phyloP scores from a whole-genome alignment of 2,888 invertebrate genomes.

The Ochropacha duplaris region DNA sequence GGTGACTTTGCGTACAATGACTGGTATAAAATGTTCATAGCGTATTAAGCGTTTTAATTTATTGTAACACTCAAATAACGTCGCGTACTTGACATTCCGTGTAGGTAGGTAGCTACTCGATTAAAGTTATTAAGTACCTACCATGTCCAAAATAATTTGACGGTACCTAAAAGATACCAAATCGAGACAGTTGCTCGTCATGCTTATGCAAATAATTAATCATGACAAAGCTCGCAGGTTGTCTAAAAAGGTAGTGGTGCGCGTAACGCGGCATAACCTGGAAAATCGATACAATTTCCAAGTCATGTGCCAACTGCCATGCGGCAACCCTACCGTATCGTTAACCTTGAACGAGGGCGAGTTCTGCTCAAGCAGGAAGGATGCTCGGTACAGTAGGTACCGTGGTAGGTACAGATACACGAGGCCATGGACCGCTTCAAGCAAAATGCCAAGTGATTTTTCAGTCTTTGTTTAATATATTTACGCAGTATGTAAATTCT shows the following conservation, averaged over 20 bases:
- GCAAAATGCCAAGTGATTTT: background rate
- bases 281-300: background rate
- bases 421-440: background rate
- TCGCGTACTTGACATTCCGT: too few relatives aligned
- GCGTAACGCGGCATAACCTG: background rate
- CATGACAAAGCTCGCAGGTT: background rate
- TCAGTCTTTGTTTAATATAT: background rate
- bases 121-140: too few relatives aligned
- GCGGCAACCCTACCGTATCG: slow-evolving; percentile 1
- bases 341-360: slow-evolving; percentile 1
- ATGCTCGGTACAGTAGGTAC: too few relatives aligned
- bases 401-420: too few relatives aligned
- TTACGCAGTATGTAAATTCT: background rate
- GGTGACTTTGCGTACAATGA: too few relatives aligned
- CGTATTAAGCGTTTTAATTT: too few relatives aligned
- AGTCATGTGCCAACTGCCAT: background rate
- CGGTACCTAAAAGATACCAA: background rate
- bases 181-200: too few relatives aligned
- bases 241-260: background rate
- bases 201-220: background rate
- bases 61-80: too few relatives aligned
- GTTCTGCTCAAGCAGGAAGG: background rate
- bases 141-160: background rate
- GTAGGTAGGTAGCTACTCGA: too few relatives aligned
- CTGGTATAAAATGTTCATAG: too few relatives aligned